Evolutionary conservation across 2,797 vertebrate genomes (phyloP), one percentile per base, ranked within the genome.

Genomic region (Scolopax rusticola): DNA sequence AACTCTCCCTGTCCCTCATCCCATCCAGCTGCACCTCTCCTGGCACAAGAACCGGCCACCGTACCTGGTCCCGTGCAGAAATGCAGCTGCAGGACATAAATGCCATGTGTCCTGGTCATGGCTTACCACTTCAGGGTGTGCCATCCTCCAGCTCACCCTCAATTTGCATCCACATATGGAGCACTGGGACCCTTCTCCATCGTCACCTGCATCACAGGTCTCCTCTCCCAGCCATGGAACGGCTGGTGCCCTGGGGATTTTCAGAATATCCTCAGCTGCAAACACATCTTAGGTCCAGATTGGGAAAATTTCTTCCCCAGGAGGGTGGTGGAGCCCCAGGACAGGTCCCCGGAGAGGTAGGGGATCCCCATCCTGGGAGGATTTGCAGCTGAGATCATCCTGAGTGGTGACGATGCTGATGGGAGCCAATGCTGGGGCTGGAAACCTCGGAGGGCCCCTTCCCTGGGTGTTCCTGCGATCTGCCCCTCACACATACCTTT

Each of bases 401-500:
- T 1, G 0, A 47, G 20, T 6, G 38, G 20, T 0, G 12, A 12
- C 2, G 9, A 21, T 28, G 59, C 21, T 77, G 28, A 30, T 1
- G 2, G 38, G n/a, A 70, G 43, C 14, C 47, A 36, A 33, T 1
- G 0, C 30, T 1, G 3, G 57, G 38, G 57, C 23, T 2, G 24
- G 43, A 53, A 51, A 87, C 16, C 51, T 76, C 2, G 0, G 19
- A 18, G 54, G 30, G 53, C 54, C 76, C 21, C 48, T 77, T 38
- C 54, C 60, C n/a, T 23, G 2, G 3, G 43, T 40, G 43, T 36
- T 51, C 8, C 40, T 25, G 50, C 1, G 69, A 36, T 33, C 91
- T 84, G 83, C 76, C 61, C 85, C 76, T 90, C 74, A 9, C 90
- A 93, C 92, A 95, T 95, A 86, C 65, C 90, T 97, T 96, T 95